Conservation (phyloP, 2,888 invertebrate species). For the Amitus sp. region DNA sequence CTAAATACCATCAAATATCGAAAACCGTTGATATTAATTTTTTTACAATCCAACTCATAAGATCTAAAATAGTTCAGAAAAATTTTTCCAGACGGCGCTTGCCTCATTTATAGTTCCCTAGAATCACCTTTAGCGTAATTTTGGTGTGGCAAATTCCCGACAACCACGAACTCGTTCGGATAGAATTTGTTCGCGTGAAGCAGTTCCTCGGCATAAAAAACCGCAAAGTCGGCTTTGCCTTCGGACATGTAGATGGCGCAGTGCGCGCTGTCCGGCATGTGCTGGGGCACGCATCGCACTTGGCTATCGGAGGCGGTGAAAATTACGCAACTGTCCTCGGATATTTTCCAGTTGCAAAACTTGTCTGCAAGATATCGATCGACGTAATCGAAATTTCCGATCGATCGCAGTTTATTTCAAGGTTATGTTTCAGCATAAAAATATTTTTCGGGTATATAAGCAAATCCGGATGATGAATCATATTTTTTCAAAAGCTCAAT, state of each 20-base stretch:
- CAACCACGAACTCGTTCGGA: slow-evolving; percentile 46
- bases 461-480: too few relatives aligned
- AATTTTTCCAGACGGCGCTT: background rate
- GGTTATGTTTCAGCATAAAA: background rate
- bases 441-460: too few relatives aligned
- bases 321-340: slow-evolving; percentile 35
- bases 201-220: slow-evolving; percentile 73
- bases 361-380: slow-evolving; percentile 46
- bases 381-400: too few relatives aligned
- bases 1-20: too few relatives aligned
- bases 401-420: too few relatives aligned
- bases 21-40: too few relatives aligned
- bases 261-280: slow-evolving; percentile 67
- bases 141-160: slow-evolving; percentile 51
- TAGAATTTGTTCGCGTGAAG: slow-evolving; percentile 66
- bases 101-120: background rate
- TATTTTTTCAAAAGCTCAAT: too few relatives aligned
- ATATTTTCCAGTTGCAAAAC: slow-evolving; percentile 43
- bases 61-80: too few relatives aligned
- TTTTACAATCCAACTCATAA: too few relatives aligned
- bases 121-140: slow-evolving; percentile 57
- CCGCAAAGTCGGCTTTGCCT: slow-evolving; percentile 70
- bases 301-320: slow-evolving; percentile 41
- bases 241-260: slow-evolving; percentile 70
- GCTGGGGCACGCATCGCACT: slow-evolving; percentile 46